These are phyloP conservation scores for Enhydra lutris DNA, from an alignment of 2,113 vertebrate genomes.

Conservation along the genomic window DNA sequence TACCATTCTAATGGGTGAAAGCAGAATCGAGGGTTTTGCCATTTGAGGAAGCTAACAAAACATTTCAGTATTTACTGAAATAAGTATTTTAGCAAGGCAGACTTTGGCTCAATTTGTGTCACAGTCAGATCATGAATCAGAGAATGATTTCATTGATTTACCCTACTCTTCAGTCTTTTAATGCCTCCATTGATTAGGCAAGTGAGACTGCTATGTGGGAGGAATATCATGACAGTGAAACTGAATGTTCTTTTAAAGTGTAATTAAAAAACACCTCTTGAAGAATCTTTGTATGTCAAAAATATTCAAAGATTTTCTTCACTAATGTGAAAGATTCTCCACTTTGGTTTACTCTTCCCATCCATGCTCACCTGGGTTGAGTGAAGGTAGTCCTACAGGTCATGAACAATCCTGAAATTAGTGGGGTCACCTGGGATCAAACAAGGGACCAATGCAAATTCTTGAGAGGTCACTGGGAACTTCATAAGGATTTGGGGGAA, in stretches of 20 bases:
- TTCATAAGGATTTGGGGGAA: background rate
- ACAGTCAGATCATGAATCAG: slow-evolving; percentile 31
- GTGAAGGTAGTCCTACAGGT: background rate
- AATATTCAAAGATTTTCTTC: background rate
- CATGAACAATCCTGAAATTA: background rate
- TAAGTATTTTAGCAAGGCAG: background rate
- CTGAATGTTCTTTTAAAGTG: slow-evolving; percentile 49
- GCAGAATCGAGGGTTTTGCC: background rate
- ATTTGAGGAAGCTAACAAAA: background rate
- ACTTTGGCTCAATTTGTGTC: slow-evolving; percentile 34
- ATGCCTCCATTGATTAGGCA: slow-evolving; percentile 40
- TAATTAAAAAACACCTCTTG: slow-evolving; percentile 47
- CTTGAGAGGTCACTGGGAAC: background rate
- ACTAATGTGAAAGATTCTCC: background rate
- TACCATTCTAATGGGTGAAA: background rate
- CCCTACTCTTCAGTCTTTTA: slow-evolving; percentile 27
- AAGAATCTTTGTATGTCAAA: slow-evolving; percentile 27
- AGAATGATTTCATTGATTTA: slow-evolving; percentile 39
- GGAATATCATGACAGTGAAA: slow-evolving; percentile 49
- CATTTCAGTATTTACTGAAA: background rate
- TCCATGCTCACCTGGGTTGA: background rate
- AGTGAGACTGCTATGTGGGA: slow-evolving; percentile 41
- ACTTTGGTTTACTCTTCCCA: background rate
- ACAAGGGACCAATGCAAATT: background rate
- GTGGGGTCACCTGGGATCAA: background rate